These are phyloP conservation scores for Clarias platycephalus DNA, from an alignment of 2,797 vertebrate species.

Conservation along the genomic window DNA sequence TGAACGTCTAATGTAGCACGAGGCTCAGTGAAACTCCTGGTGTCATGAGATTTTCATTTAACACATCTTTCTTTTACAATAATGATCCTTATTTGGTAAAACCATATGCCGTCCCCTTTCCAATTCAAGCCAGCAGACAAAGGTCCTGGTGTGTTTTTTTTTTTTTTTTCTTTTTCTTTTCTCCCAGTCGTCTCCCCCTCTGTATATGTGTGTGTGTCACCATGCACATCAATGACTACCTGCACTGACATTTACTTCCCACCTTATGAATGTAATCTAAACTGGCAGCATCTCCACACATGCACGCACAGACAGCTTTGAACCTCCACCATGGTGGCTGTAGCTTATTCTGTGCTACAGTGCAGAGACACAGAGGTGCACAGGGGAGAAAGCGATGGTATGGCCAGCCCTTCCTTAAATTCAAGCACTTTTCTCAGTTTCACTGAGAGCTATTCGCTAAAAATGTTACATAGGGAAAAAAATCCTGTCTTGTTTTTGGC, in stretches of 20 bases:
- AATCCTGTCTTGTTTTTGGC: slow-evolving; percentile 28
- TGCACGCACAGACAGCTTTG: slow-evolving; percentile 12
- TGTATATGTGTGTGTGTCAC: slow-evolving; percentile 31
- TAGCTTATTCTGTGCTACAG: slow-evolving; percentile 22
- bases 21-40: slow-evolving; percentile 1
- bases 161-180: slow-evolving; percentile 9
- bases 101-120: slow-evolving; percentile 34
- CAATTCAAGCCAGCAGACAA: slow-evolving; percentile 34
- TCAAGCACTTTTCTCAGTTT: slow-evolving; percentile 38
- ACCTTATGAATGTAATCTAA: slow-evolving; percentile 47
- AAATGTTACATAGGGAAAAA: slow-evolving; percentile 28
- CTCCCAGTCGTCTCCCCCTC: slow-evolving; percentile 20
- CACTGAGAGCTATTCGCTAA: slow-evolving; percentile 33
- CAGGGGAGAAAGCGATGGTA: slow-evolving; percentile 26
- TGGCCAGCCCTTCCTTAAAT: slow-evolving; percentile 29
- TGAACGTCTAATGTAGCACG: background rate
- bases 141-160: slow-evolving; percentile 27
- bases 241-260: slow-evolving; percentile 52
- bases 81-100: slow-evolving; percentile 27
- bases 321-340: slow-evolving; percentile 31
- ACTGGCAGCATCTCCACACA: slow-evolving; percentile 36
- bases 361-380: background rate
- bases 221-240: slow-evolving; percentile 36
- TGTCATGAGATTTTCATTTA: slow-evolving; percentile 36
- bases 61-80: slow-evolving; percentile 20